Evolutionary conservation across 2,113 vertebrate species (phyloP).

Genomic region (Aleadryas rufinucha): DNA sequence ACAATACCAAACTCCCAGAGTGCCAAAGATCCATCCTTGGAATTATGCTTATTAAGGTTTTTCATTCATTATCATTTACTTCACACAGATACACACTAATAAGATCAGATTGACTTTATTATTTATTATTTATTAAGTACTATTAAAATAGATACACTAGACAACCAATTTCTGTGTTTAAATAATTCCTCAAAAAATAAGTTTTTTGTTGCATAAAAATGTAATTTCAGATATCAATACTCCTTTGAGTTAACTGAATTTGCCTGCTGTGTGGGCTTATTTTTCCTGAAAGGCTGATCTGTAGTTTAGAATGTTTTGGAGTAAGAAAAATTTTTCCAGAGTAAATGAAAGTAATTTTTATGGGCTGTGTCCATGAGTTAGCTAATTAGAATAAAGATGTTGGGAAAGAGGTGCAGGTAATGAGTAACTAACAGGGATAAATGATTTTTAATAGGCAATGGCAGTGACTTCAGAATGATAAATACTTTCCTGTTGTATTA

Average conservation of each 20-base stretch:
- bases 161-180: not conserved
- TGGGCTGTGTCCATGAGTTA: not conserved
- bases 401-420: not conserved
- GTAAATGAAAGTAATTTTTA: not conserved
- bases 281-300: not conserved
- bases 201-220: not conserved
- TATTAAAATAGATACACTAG: not conserved
- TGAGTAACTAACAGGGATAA: not conserved
- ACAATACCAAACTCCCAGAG: slow-evolving; percentile 50
- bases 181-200: not conserved
- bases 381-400: not conserved
- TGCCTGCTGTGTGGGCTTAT: not conserved
- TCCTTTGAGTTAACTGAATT: not conserved
- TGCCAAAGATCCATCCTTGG: slow-evolving; percentile 1
- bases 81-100: not conserved
- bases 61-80: slow-evolving; percentile 40
- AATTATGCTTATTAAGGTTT: slow-evolving; percentile 42
- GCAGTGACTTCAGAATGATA: not conserved
- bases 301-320: not conserved
- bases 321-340: not conserved
- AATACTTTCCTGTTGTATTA: not conserved
- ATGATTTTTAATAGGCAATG: slow-evolving; percentile 6
- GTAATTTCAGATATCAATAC: not conserved
- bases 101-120: not conserved
- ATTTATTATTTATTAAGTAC: slow-evolving; percentile 19